Evolutionary conservation across 2,797 vertebrate species (phyloP).

Genomic region (Melanotaenia parkinsoni): DNA sequence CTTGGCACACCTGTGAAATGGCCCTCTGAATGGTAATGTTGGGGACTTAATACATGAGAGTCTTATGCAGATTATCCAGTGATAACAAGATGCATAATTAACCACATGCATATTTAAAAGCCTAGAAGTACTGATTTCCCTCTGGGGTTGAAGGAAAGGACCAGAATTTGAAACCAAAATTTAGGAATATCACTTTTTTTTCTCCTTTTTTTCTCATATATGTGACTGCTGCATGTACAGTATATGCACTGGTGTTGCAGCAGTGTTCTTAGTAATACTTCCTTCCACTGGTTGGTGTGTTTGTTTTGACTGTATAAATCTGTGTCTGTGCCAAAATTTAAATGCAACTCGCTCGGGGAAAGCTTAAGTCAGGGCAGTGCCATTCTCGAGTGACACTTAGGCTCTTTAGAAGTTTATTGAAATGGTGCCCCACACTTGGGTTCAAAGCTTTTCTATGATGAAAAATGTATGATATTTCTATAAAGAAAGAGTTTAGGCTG

Average conservation of each 20-base stretch:
- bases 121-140: constrained; percentile 71
- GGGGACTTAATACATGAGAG: constrained; percentile 67
- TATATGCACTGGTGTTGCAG: not conserved
- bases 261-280: not conserved
- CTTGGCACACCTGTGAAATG: constrained; percentile 68
- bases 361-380: constrained; percentile 28
- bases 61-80: constrained; percentile 76
- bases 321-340: constrained; percentile 20
- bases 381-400: constrained; percentile 48
- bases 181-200: constrained; percentile 5
- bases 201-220: not conserved
- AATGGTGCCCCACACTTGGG: constrained; percentile 51
- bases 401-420: constrained; percentile 63
- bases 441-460: constrained; percentile 68
- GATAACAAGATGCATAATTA: constrained; percentile 81
- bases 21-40: constrained; percentile 69
- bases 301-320: constrained; percentile 21
- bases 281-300: constrained; percentile 2
- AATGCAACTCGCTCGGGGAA: constrained; percentile 26
- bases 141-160: constrained; percentile 56
- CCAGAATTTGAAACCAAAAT: constrained; percentile 64
- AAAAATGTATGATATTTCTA: constrained; percentile 69
- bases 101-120: constrained; percentile 77
- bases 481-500: constrained; percentile 60
- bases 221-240: constrained; percentile 11